These are phyloP conservation scores for Calameuta pallipes DNA, from an alignment of 2,888 invertebrate species.

Conservation along the genomic window DNA sequence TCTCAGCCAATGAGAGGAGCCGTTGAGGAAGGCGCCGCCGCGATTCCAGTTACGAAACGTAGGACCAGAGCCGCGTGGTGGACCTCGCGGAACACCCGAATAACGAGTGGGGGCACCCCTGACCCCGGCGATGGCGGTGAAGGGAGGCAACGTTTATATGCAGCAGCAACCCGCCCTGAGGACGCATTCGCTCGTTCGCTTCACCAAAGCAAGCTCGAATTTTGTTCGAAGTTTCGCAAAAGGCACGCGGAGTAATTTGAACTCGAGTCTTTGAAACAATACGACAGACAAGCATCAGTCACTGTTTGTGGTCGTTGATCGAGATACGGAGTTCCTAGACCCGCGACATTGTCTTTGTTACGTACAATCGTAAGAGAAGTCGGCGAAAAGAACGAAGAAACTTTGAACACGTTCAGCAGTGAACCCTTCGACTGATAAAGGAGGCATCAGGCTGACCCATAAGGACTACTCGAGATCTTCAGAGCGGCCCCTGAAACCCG, in stretches of 20 bases:
- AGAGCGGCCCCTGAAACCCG: slow-evolving; percentile 12
- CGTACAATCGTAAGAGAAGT: not conserved
- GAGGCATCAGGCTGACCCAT: slow-evolving; percentile 26
- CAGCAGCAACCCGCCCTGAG: slow-evolving; percentile 62
- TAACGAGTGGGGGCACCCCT: slow-evolving; percentile 64
- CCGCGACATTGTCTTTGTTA: slow-evolving; percentile 13
- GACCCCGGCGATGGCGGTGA: slow-evolving; percentile 62
- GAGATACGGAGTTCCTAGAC: slow-evolving; percentile 24
- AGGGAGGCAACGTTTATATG: slow-evolving; percentile 67
- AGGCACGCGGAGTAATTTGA: slow-evolving; percentile 29
- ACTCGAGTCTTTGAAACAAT: slow-evolving; percentile 12
- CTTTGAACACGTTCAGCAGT: slow-evolving; percentile 26
- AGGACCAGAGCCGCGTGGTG: slow-evolving; percentile 33
- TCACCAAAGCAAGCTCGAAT: slow-evolving; percentile 57
- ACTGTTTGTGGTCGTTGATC: slow-evolving; percentile 71
- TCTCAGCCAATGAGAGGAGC: slow-evolving; percentile 25
- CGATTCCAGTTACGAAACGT: slow-evolving; percentile 25
- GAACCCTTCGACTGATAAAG: slow-evolving; percentile 20
- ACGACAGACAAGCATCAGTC: slow-evolving; percentile 70
- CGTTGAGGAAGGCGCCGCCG: slow-evolving; percentile 19
- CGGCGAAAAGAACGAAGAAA: not conserved
- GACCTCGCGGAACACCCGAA: slow-evolving; percentile 55
- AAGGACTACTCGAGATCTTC: slow-evolving; percentile 22
- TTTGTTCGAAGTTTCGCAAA: slow-evolving; percentile 9
- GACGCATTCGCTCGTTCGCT: slow-evolving; percentile 66